A percentile compares a stretch with the other conserved stretches of the same genome.
phyloP scores from a whole-genome alignment of 2,113 vertebrate genomes.

The Aleadryas rufinucha region DNA sequence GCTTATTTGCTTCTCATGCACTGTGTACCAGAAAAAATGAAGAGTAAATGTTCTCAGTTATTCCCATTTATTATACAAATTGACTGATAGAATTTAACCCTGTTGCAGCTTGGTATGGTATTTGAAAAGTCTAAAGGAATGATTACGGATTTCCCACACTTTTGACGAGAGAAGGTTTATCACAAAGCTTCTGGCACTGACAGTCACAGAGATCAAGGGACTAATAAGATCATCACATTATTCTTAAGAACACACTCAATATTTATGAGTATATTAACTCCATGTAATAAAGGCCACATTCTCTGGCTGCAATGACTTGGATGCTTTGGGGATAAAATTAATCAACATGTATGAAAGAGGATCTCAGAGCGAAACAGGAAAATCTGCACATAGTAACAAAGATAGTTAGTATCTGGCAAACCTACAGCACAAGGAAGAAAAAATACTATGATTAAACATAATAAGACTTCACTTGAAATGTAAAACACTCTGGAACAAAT shows the following conservation, averaged over 20 bases:
- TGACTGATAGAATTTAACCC: background rate
- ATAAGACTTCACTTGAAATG: conserved; percentile 38
- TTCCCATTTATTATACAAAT: background rate
- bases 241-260: conserved; percentile 23
- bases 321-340: conserved; percentile 41
- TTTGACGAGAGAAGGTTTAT: background rate
- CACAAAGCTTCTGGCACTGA: background rate
- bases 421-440: conserved; percentile 30
- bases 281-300: conserved; percentile 23
- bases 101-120: background rate
- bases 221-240: background rate
- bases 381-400: conserved; percentile 31
- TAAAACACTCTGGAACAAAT: conserved; percentile 10
- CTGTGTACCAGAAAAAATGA: background rate
- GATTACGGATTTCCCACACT: background rate
- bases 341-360: conserved; percentile 43
- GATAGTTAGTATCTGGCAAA: conserved; percentile 36
- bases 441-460: conserved; percentile 39
- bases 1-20: background rate
- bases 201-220: background rate
- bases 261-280: conserved; percentile 38
- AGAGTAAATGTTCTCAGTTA: background rate
- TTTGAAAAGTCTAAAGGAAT: background rate
- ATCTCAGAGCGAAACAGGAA: conserved; percentile 42
- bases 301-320: background rate